These are phyloP conservation scores for Sylvia borin DNA, from an alignment of 2,797 vertebrate genomes.

Conservation along the genomic window DNA sequence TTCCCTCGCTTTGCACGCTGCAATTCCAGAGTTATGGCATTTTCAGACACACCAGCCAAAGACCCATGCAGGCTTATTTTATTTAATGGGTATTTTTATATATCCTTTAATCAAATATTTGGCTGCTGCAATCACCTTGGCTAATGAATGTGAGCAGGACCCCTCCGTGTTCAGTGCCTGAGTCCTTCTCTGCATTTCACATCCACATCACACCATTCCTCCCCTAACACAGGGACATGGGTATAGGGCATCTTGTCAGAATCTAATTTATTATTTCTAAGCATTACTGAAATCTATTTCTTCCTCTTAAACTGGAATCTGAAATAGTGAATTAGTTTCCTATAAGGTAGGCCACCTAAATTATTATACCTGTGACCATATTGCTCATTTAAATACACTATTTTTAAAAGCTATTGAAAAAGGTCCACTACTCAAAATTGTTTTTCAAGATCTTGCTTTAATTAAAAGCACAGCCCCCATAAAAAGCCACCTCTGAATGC, in stretches of 20 bases:
- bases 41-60: neutral
- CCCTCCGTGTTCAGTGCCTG: neutral
- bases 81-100: conserved; percentile 21
- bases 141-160: conserved; percentile 49
- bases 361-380: conserved; percentile 34
- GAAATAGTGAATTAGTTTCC: conserved; percentile 42
- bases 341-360: conserved; percentile 42
- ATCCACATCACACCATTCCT: neutral
- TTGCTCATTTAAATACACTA: conserved; percentile 23
- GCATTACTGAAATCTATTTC: conserved; percentile 36
- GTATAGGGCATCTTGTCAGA: conserved; percentile 18
- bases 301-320: conserved; percentile 24
- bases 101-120: conserved; percentile 59
- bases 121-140: conserved; percentile 29
- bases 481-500: neutral
- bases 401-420: conserved; percentile 32
- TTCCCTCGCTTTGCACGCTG: accelerated
- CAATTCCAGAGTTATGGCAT: neutral
- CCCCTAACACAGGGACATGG: conserved; percentile 23
- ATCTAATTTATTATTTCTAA: conserved; percentile 19
- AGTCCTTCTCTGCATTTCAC: conserved; percentile 16
- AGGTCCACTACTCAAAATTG: neutral
- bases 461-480: neutral
- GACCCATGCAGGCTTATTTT: neutral
- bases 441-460: conserved; percentile 6